Base-by-base conservation (phyloP, 2,113 vertebrate species). In the Tauraco erythrolophus region DNA sequence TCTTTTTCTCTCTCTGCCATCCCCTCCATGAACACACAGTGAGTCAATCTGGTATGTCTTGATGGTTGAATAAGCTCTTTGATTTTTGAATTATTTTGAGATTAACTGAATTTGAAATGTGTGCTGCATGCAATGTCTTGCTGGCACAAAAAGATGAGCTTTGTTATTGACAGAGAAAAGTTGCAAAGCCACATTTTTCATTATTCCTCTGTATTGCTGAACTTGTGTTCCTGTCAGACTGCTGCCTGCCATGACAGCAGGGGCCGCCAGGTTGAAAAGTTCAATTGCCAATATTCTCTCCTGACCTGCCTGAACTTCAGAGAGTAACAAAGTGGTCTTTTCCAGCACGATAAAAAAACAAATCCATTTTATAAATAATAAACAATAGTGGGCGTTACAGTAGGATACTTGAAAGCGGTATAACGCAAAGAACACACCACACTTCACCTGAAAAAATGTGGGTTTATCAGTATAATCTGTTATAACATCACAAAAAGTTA, bases 61-160 rank as follows among this genome's bases (percentile, higher is more conserved):
- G 97, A 98, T 97, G 97, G 94, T 97, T 98, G 98, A 98, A 98
- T 97, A 98, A 98, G 88, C 97, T 96, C 97, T 98, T 98, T 98
- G 98, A 98, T 98, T 98, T 98, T 96, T 97, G 97, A 98, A 98
- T 98, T 98, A 98, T 98, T 98, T 96, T 97, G 95, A 98, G 98
- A 98, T 98, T 98, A 98, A 98, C 96, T 98, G 97, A 98, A 98
- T 98, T 98, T 98, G 98, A 98, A 98, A 98, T 98, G 97, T 97
- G 97, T 82, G 94, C 97, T 97, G 96, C 96, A 88, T 97, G 96
- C 97, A 96, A 94, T 89, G 97, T 95, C 97, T 97, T 97, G 97
- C 97, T 97, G 97, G 88, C 95, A 96, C 94, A 97, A 98, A 98
- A 96, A 96, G 92, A 98, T 98, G 98, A 96, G 97, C 93, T 98